These are phyloP conservation scores for Scaptomyza reducta DNA, from an alignment of 2,888 invertebrate genomes.

Conservation along the genomic window DNA sequence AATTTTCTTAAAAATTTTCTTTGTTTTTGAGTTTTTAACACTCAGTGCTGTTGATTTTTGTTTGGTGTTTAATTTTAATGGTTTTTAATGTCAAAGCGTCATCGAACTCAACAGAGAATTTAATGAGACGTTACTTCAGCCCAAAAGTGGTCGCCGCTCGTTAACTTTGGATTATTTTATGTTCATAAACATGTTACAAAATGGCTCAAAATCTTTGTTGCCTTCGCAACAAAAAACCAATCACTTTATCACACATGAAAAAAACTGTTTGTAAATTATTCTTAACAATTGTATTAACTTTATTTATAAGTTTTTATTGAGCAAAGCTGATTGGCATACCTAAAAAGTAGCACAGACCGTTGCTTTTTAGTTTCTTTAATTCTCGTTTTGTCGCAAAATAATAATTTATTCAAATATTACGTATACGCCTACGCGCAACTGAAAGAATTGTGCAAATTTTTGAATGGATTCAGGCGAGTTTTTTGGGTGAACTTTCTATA, in stretches of 20 bases:
- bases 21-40: not conserved
- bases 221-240: not conserved
- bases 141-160: not conserved
- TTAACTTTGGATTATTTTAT: not conserved
- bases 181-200: not conserved
- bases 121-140: conserved; percentile 6
- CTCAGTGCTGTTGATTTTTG: conserved; percentile 1
- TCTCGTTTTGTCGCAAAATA: conserved; percentile 11
- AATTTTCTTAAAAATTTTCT: too few relatives aligned
- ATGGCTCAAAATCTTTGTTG: not conserved
- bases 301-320: conserved; percentile 56
- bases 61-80: conserved; percentile 8
- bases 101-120: conserved; percentile 44
- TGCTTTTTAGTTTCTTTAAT: not conserved
- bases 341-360: conserved; percentile 40
- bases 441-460: not conserved
- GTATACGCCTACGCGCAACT: conserved; percentile 46
- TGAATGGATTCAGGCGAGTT: too few relatives aligned
- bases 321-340: conserved; percentile 47
- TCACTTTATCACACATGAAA: not conserved
- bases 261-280: conserved; percentile 8
- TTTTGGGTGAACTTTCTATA: conserved; percentile 11
- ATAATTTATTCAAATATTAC: conserved; percentile 18
- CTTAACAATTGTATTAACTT: conserved; percentile 4
- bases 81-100: conserved; percentile 40